Evolutionary conservation across 2,113 vertebrate genomes (phyloP).

Genomic region (Poecilia latipinna): DNA sequence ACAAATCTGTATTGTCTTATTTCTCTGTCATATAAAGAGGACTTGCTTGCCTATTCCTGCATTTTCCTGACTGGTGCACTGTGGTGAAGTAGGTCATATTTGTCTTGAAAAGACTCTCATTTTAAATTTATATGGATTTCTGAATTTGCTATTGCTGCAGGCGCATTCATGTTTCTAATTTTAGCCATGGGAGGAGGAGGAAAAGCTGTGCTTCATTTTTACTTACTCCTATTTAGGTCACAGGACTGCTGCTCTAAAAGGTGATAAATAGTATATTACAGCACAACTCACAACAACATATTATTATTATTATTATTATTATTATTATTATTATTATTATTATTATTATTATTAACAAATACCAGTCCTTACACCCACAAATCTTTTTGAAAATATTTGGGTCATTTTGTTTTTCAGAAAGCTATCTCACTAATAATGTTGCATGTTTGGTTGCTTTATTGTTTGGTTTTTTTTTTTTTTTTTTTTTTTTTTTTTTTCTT

Average conservation of each 20-base stretch:
- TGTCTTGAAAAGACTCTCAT: conserved; percentile 21
- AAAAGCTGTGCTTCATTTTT: background rate
- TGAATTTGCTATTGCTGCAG: conserved; percentile 41
- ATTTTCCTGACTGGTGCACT: conserved; percentile 5
- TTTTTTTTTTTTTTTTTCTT: too few relatives aligned
- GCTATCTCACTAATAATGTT: too few relatives aligned
- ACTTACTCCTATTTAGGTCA: conserved; percentile 34
- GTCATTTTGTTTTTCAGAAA: background rate
- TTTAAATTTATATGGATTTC: conserved; percentile 45
- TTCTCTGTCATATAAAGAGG: background rate
- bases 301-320: background rate
- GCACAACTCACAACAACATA: too few relatives aligned
- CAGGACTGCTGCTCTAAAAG: conserved; percentile 1
- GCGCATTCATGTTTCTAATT: conserved; percentile 46
- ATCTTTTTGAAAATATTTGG: too few relatives aligned
- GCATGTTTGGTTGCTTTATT: too few relatives aligned
- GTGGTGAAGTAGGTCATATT: conserved; percentile 17
- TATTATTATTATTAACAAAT: background rate
- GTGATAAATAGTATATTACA: background rate
- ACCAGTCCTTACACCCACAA: background rate
- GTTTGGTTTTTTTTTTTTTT: too few relatives aligned
- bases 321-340: too few relatives aligned
- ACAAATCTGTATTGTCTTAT: too few relatives aligned
- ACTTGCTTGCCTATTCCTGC: background rate
- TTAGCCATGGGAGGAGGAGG: background rate